Evolutionary conservation across 2,113 vertebrate genomes (phyloP).

Genomic region (Hyperopisus bebe): DNA sequence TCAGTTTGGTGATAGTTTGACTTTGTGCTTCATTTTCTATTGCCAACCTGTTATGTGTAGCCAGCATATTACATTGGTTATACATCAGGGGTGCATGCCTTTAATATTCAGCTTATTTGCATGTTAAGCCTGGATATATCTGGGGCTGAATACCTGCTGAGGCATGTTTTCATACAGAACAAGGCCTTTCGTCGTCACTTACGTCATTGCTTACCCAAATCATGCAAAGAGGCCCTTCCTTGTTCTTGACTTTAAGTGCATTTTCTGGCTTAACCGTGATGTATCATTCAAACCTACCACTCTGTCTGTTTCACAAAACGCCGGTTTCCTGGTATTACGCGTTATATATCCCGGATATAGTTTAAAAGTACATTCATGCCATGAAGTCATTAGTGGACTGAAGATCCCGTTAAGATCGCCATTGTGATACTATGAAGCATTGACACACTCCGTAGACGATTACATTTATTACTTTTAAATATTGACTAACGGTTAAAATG

Average conservation of each 20-base stretch:
- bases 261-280: background rate
- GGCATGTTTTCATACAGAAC: background rate
- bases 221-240: background rate
- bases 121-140: background rate
- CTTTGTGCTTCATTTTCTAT: background rate
- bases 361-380: background rate
- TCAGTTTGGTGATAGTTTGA: background rate
- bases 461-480: background rate
- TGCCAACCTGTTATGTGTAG: background rate
- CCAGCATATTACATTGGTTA: background rate
- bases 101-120: background rate
- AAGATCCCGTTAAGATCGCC: background rate
- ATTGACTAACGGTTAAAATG: background rate
- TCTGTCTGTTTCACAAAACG: background rate
- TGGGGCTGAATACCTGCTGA: background rate
- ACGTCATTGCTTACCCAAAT: background rate
- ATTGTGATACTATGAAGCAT: background rate
- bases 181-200: background rate
- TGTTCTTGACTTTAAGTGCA: background rate
- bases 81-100: background rate
- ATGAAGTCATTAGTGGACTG: background rate
- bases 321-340: background rate
- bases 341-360: background rate
- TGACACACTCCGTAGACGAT: background rate
- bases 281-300: background rate